Base-by-base conservation (phyloP, 2,888 invertebrate genomes). In the Meandrusa payeni region DNA sequence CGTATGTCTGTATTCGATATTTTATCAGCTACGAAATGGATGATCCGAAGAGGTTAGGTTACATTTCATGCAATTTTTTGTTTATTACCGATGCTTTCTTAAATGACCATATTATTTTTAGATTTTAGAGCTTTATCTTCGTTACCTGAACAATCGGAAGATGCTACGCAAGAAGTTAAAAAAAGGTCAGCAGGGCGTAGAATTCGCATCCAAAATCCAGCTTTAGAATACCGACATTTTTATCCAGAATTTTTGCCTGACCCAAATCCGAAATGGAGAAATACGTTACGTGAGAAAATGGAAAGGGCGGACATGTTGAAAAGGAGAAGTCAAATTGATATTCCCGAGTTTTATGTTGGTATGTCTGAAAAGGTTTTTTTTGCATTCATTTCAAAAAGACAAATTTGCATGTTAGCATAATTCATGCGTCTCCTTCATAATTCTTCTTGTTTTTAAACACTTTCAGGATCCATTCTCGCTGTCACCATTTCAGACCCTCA, bases 261-360 rank as follows among this genome's bases (percentile, higher is more conserved):
- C 70, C 95, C 97, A 0, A 92, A 93, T 57, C 83, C 92, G 1
- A 83, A 91, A 62, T 93, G 91, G 81, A 90, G 98, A 45, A 97
- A 99, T 78, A 67, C 85, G 5, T 74, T 97, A 0, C 87, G 94
- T 41, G 99, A 99, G 71, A 95, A 93, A 69, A 76, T 99, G 7
- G 98, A 99, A 69, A 90, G 99, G 46, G 81, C 89, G 48, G 99
- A 99, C 71, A 99, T 99, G 99, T 69, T 99, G 17, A 91, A 92
- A 45, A 89, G 99, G 44, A 89, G 98, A 55, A 83, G 58, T 40
- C 89, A 93, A 48, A 89, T 99, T 50, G 94, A 95, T 67, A 94
- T 99, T 51, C 99, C 99, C 0, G 98, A 99, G 74, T 99, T 99
- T 88, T 99, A 98, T 89, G 98, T 98, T 62, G 99, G 95, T 94